phyloP scores from a whole-genome alignment of 2,888 invertebrate genomes.

The Euplexia lucipara region DNA sequence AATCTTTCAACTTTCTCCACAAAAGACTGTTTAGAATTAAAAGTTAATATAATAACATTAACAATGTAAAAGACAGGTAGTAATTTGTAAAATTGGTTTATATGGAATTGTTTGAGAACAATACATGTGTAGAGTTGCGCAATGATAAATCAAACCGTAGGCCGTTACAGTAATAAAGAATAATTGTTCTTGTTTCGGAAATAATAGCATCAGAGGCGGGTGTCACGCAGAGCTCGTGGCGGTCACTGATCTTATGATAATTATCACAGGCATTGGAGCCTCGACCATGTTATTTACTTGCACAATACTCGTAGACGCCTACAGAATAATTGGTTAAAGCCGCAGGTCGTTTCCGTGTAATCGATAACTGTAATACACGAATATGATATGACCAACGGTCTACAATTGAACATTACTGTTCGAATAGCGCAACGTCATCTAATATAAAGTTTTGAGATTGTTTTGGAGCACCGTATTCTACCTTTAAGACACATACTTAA shows the following conservation, averaged over 20 bases:
- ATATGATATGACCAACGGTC: conserved; percentile 38
- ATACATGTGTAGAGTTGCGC: conserved; percentile 57
- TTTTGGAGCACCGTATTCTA: conserved; percentile 2
- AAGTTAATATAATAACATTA: conserved; percentile 25
- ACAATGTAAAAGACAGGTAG: conserved; percentile 52
- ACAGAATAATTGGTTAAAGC: conserved; percentile 68
- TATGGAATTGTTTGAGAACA: conserved; percentile 58
- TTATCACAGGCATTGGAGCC: conserved; percentile 70
- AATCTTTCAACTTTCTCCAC: conserved; percentile 42
- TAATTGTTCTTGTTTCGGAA: conserved; percentile 76
- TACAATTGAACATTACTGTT: conserved; percentile 37
- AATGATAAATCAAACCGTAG: conserved; percentile 65
- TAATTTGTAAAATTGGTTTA: conserved; percentile 54
- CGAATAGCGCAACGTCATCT: conserved; percentile 45
- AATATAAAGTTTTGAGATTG: conserved; percentile 1
- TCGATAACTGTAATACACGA: conserved; percentile 64
- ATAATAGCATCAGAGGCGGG: conserved; percentile 71
- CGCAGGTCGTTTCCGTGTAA: conserved; percentile 67
- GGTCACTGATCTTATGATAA: conserved; percentile 79
- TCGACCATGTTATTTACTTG: conserved; percentile 76
- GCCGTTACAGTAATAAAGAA: conserved; percentile 71
- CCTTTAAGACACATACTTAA: not conserved
- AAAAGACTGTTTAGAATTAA: conserved; percentile 24
- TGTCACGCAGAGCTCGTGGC: conserved; percentile 78
- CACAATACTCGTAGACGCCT: conserved; percentile 74